Conservation (phyloP, 2,888 invertebrate species). For the Calephelis perditalis region DNA sequence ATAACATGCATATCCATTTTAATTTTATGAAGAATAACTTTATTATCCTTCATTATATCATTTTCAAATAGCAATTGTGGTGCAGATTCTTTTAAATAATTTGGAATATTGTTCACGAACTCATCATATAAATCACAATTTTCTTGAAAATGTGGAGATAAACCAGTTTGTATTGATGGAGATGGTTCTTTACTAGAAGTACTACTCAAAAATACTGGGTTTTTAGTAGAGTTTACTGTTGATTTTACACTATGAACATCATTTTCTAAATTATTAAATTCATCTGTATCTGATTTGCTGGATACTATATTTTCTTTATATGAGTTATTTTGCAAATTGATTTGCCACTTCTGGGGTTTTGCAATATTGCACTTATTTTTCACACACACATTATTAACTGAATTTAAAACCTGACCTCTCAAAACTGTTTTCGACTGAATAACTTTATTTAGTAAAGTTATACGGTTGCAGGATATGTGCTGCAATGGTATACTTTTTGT, state of each 20-base stretch:
- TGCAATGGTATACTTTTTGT: background rate
- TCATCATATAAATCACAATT: background rate
- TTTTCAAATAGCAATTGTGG: constrained; percentile 2
- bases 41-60: constrained; percentile 3
- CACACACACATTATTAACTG: background rate
- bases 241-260: no score
- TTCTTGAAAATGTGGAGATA: background rate
- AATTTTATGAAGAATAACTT: background rate
- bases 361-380: background rate
- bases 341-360: background rate
- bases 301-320: no score
- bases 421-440: constrained; percentile 13
- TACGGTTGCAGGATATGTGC: background rate
- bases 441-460: constrained; percentile 12
- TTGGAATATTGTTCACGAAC: background rate
- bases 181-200: background rate
- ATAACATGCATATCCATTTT: background rate
- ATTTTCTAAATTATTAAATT: no score
- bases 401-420: constrained; percentile 10
- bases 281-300: no score
- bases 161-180: background rate
- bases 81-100: background rate
- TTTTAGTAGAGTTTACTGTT: background rate
- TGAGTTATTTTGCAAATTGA: no score
- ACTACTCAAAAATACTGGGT: constrained; percentile 3